Percentiles rank a stretch among this genome's conserved stretches.
phyloP scores from a whole-genome alignment of 2,797 vertebrate species.

The Silurus lanzhouensis region DNA sequence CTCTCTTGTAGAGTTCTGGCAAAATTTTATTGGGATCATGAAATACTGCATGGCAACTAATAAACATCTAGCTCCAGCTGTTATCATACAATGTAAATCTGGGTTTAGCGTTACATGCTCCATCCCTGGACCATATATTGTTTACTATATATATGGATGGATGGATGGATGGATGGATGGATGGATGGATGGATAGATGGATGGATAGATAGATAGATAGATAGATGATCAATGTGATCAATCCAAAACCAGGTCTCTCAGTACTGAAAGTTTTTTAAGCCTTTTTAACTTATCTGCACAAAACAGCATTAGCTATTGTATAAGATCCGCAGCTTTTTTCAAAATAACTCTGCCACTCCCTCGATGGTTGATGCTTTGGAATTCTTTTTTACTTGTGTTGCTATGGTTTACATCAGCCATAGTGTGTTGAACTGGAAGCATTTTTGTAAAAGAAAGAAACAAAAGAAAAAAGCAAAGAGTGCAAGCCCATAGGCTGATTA shows the following conservation, averaged over 20 bases:
- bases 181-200: no score
- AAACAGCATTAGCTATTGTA: background rate
- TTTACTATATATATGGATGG: no score
- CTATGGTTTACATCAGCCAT: conserved; percentile 1
- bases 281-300: background rate
- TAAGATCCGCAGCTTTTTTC: background rate
- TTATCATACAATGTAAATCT: background rate
- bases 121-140: background rate
- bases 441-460: background rate
- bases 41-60: background rate
- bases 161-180: no score
- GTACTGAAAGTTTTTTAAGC: background rate
- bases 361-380: background rate
- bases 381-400: background rate
- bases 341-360: background rate
- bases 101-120: background rate
- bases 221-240: background rate
- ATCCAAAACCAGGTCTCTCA: background rate
- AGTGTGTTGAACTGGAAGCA: background rate
- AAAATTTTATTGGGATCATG: background rate
- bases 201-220: no score
- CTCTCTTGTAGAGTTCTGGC: background rate
- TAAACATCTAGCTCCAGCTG: background rate
- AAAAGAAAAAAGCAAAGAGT: background rate
- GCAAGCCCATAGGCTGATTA: background rate